A percentile compares a stretch with the other conserved stretches of the same genome.
These are phyloP conservation scores for Tokudaia tokunoshimensis DNA, from an alignment of 2,797 vertebrate species.

Conservation along the genomic window DNA sequence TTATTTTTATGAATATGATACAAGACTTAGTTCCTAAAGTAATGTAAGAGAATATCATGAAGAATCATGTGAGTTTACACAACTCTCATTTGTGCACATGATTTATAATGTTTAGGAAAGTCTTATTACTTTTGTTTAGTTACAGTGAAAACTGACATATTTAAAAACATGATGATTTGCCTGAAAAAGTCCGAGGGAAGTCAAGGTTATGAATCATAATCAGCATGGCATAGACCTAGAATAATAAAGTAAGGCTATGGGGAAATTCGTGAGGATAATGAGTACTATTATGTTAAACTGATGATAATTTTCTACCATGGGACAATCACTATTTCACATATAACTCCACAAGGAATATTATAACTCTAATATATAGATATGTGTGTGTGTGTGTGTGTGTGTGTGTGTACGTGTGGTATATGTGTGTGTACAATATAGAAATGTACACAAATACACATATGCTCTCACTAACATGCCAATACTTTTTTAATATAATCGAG, in stretches of 20 bases:
- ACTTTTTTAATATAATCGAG: not conserved
- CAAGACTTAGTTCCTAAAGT: not conserved
- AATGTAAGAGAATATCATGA: not conserved
- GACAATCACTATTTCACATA: not conserved
- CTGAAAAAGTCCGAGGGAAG: not conserved
- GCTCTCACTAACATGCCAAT: not conserved
- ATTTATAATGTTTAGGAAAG: not conserved
- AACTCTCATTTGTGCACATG: not conserved
- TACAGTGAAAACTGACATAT: not conserved
- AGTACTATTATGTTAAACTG: not conserved
- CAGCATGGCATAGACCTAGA: not conserved
- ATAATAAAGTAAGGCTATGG: not conserved
- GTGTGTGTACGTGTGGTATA: no score
- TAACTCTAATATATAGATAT: not conserved
- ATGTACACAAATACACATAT: not conserved
- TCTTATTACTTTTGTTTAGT: constrained; percentile 11
- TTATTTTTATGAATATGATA: not conserved
- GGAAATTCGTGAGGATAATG: not conserved
- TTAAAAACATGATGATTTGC: constrained; percentile 24
- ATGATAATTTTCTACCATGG: not conserved
- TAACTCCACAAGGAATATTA: not conserved
- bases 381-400: no score
- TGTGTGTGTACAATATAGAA: not conserved
- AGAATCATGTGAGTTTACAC: not conserved
- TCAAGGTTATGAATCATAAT: not conserved